Evolutionary conservation across 2,113 vertebrate genomes (phyloP), one percentile per base, ranked within the genome.

Genomic region (Pogonocichla stellata): DNA sequence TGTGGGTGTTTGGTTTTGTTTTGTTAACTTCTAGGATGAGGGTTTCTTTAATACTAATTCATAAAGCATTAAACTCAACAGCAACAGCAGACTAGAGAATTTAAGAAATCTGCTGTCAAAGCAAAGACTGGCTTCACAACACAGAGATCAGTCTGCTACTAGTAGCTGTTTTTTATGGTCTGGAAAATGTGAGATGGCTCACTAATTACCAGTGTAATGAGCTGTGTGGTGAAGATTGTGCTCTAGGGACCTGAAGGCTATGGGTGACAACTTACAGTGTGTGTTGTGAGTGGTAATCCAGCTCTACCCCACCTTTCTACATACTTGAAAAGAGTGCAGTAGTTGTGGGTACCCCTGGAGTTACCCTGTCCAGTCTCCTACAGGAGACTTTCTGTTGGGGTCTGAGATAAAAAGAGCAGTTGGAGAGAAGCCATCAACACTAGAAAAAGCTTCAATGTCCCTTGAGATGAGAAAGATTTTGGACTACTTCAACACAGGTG

Each of bases 131-230:
- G 16, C 79, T 86, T 93, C 26, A 29, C 12, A 92, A 43, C 24
- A 40, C 33, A n/a, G 40, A 80, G 40, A 54, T 60, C 43, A 71
- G 34, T n/a, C 42, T 91, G 47, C 71, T 88, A 22, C 45, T 54
- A 43, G 53, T 64, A 79, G n/a, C 58, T 91, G 22, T 0, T 81
- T 92, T 90, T 88, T 65, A 57, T 73, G 58, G 33, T 29, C 53
- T 11, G 17, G 75, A 88, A 92, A 88, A 88, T 48, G 40, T 33
- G 62, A 83, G 79, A 40, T 22, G 45, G 75, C n/a, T 90, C 77
- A n/a, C 64, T 92, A 72, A 93, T 95, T 88, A 92, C 40, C 57
- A 77, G 53, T 43, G 50, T 77, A 72, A 82, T 54, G 86, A 93
- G 71, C 79, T 88, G 34, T 60, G 47, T 4, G 12, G 45, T 69